Percentiles rank a stretch among this genome's conserved stretches.
phyloP scores from a whole-genome alignment of 2,113 vertebrate genomes.

The Aptenodytes patagonicus region DNA sequence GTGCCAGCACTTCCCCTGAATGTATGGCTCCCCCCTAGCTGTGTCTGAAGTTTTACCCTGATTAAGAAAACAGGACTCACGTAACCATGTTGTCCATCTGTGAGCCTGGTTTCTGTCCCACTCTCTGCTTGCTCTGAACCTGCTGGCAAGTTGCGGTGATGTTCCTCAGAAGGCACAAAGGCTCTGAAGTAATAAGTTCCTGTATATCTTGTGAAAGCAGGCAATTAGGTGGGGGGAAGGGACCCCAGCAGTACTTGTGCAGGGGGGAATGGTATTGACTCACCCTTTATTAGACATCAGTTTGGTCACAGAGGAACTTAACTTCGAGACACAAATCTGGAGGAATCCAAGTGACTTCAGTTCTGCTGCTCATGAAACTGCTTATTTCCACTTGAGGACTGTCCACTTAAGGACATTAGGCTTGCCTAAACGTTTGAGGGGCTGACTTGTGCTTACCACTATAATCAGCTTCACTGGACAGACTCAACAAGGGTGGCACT shows the following conservation, averaged over 20 bases:
- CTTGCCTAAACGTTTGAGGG: not conserved
- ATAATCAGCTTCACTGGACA: not conserved
- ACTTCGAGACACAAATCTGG: not conserved
- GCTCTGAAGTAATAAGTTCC: constrained; percentile 60
- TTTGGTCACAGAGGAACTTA: constrained; percentile 2
- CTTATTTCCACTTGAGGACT: not conserved
- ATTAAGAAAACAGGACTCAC: fast-evolving
- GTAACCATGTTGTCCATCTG: not conserved
- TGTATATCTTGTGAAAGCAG: constrained; percentile 32
- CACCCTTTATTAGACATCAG: constrained; percentile 26
- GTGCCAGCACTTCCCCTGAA: not conserved
- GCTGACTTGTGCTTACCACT: not conserved
- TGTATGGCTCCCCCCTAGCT: not conserved
- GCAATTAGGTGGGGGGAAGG: constrained; percentile 38
- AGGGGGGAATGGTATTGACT: constrained; percentile 30
- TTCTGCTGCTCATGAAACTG: not conserved
- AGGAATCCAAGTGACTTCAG: not conserved
- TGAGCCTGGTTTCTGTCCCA: not conserved
- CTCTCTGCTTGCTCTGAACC: not conserved
- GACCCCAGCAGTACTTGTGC: not conserved
- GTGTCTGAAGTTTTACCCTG: not conserved
- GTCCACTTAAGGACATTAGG: not conserved
- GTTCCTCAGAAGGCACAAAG: constrained; percentile 28
- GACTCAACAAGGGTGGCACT: not conserved
- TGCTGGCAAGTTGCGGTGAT: not conserved